Percentiles rank a stretch among this genome's conserved stretches.
Evolutionary conservation across 2,113 vertebrate genomes (phyloP).

Genomic region (Archilochus colubris): DNA sequence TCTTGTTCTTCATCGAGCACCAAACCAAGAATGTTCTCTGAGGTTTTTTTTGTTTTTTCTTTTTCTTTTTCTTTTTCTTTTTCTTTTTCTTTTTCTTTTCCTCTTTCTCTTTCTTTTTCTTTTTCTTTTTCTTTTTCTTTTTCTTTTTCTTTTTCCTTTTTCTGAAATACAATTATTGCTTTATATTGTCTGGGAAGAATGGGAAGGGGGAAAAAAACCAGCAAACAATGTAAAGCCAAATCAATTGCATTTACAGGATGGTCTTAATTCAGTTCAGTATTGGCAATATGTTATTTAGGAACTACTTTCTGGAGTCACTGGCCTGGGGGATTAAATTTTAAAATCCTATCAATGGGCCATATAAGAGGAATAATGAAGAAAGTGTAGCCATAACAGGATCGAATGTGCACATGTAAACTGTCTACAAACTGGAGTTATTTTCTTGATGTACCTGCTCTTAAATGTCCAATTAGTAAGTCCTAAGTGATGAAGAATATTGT

Average conservation of each 20-base stretch:
- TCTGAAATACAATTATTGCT: neutral
- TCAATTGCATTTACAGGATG: slow-evolving; percentile 40
- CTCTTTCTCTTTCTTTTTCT: no score
- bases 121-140: neutral
- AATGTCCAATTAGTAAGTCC: slow-evolving; percentile 18
- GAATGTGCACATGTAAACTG: neutral
- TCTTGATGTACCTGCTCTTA: slow-evolving; percentile 56
- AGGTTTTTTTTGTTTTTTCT: no score
- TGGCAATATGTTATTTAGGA: slow-evolving; percentile 68
- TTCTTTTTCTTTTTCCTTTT: neutral
- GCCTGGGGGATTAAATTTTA: slow-evolving; percentile 64
- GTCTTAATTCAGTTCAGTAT: slow-evolving; percentile 65
- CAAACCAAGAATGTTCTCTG: neutral
- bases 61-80: neutral
- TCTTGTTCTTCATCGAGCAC: neutral
- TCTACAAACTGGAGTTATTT: slow-evolving; percentile 34
- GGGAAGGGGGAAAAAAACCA: neutral
- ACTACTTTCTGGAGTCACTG: slow-evolving; percentile 45
- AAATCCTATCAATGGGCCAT: slow-evolving; percentile 27
- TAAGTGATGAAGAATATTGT: neutral
- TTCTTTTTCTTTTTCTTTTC: no score
- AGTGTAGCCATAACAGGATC: neutral
- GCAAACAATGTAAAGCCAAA: neutral
- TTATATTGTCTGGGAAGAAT: neutral
- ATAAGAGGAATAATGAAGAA: slow-evolving; percentile 9